These are phyloP conservation scores for Triplophysa rosa DNA, from an alignment of 2,113 vertebrate species.

Conservation along the genomic window DNA sequence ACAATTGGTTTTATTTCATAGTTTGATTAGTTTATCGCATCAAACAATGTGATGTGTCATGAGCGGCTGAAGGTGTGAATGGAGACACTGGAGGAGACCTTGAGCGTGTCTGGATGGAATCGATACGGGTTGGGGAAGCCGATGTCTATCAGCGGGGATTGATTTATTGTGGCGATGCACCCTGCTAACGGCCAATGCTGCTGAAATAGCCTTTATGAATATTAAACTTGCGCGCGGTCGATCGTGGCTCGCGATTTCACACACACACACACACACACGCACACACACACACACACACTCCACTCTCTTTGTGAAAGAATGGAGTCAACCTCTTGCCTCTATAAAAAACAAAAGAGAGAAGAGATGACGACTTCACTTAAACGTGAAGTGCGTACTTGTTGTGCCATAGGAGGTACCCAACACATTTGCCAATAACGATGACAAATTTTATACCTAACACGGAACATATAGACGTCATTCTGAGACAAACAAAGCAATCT, in stretches of 20 bases:
- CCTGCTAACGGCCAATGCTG: conserved; percentile 60
- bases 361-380: too few species aligned
- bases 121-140: conserved; percentile 65
- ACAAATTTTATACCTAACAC: too few species aligned
- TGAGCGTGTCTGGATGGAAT: conserved; percentile 71
- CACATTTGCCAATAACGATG: too few species aligned
- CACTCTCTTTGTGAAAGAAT: conserved; percentile 33
- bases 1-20: too few species aligned
- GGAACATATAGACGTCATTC: too few species aligned
- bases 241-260: conserved; percentile 60
- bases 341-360: neutral
- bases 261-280: conserved; percentile 47
- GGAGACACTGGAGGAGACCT: conserved; percentile 66
- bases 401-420: too few species aligned
- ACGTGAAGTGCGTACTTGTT: too few species aligned
- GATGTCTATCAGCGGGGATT: conserved; percentile 77
- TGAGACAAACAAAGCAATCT: too few species aligned
- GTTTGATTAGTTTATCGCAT: too few species aligned
- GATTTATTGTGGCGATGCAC: conserved; percentile 68
- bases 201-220: conserved; percentile 81
- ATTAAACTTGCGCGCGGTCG: conserved; percentile 72
- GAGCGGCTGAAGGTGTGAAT: conserved; percentile 2
- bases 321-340: too few species aligned
- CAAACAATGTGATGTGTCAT: too few species aligned
- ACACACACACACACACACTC: conserved; percentile 53